Conservation (phyloP, 2,113 vertebrate genomes). For the Corythaixoides concolor region DNA sequence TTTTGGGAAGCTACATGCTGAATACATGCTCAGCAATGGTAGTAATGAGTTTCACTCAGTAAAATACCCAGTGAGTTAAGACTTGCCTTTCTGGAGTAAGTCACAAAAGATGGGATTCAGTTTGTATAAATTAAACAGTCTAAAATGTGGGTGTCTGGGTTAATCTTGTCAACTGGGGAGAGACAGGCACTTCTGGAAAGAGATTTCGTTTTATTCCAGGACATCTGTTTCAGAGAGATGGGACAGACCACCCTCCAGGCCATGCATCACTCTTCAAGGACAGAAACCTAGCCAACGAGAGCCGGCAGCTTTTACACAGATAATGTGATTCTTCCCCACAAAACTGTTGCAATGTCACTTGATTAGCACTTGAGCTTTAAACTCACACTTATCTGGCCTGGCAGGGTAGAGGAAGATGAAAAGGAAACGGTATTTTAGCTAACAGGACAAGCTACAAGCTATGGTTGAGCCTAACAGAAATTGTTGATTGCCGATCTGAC, state of each 20-base stretch:
- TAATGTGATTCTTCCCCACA: neutral
- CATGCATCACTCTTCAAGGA: neutral
- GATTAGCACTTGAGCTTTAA: neutral
- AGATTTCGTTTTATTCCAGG: neutral
- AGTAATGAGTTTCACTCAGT: neutral
- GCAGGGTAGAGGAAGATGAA: neutral
- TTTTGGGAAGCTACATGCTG: neutral
- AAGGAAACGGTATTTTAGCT: neutral
- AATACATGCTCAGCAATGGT: neutral
- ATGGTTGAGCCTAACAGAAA: neutral
- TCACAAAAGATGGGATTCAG: neutral
- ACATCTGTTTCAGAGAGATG: neutral
- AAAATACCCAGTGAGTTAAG: neutral
- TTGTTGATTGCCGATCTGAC: neutral
- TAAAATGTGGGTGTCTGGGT: neutral
- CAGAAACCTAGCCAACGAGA: neutral
- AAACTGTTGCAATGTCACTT: neutral
- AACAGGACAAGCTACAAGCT: neutral
- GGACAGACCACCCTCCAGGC: accelerated
- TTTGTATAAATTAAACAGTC: neutral
- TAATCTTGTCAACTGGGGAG: neutral
- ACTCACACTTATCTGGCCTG: neutral
- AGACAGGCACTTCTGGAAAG: neutral
- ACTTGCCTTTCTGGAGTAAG: neutral
- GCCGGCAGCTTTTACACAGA: neutral